phyloP scores from a whole-genome alignment of 2,888 invertebrate species.

The Brachylomia viminalis region DNA sequence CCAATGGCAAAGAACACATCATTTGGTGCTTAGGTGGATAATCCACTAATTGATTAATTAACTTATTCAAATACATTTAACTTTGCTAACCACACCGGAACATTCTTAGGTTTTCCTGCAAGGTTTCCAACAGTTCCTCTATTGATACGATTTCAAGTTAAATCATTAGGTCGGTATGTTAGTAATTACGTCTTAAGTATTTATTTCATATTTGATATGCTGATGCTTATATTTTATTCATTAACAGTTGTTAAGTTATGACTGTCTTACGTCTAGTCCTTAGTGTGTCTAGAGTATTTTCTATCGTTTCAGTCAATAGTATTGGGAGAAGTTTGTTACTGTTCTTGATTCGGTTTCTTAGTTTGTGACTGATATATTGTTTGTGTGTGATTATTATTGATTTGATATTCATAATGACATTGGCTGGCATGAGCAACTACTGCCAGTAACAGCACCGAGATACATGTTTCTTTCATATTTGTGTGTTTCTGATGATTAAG shows the following conservation, averaged over 20 bases:
- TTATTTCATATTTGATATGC: slow-evolving; percentile 23
- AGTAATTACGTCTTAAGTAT: slow-evolving; percentile 36
- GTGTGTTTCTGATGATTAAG: neutral
- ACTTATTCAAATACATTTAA: slow-evolving; percentile 35
- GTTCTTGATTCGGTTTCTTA: neutral
- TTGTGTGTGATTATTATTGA: slow-evolving; percentile 25
- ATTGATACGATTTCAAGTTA: slow-evolving; percentile 43
- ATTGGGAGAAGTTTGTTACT: neutral
- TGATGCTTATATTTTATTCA: slow-evolving; percentile 27
- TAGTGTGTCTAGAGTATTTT: slow-evolving; percentile 16
- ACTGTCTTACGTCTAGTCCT: slow-evolving; percentile 13
- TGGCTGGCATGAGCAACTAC: neutral
- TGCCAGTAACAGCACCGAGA: neutral
- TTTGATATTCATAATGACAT: neutral
- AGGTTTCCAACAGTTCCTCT: slow-evolving; percentile 50
- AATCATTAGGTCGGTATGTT: slow-evolving; percentile 47
- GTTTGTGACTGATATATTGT: neutral
- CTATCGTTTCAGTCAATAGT: neutral
- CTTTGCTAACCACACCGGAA: slow-evolving; percentile 47
- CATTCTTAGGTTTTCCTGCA: slow-evolving; percentile 47
- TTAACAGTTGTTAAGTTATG: slow-evolving; percentile 24
- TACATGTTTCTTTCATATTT: neutral
- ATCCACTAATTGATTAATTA: slow-evolving; percentile 46
- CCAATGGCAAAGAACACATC: neutral
- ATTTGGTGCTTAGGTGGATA: slow-evolving; percentile 9